Base-by-base conservation (phyloP, 1,140 invertebrate genomes). In the Drosophila ercepeae region DNA sequence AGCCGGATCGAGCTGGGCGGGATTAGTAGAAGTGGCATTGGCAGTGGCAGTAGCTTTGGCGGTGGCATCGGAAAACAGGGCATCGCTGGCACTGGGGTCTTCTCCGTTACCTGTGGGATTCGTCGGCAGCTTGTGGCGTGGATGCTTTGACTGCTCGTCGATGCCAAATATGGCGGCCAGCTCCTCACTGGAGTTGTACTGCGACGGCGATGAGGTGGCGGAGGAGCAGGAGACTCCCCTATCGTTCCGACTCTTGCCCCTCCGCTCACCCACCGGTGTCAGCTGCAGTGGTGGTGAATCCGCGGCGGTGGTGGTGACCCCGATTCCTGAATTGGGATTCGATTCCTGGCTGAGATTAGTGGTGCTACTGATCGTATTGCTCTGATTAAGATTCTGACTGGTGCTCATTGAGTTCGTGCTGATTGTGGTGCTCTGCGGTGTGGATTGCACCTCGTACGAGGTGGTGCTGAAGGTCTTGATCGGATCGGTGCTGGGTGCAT, bases 151-250 rank as follows among this genome's bases (percentile, higher is more conserved):
- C 39, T 73, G 71, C 67, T 91, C 86, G 36, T 84, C 90, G 11
- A 91, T 91, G 69, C 90, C 90, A 86, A 94, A 94, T 55, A 94
- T 94, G 58, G 93, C 93, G 4, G 93, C 93, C 54, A 94, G 89
- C 76, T 94, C 93, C 78, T 94, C 93, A 65, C 93, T 93, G 4
- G 93, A 94, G 76, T 94, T 94, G 79, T 94, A 94, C 84, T 93
- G 93, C 46, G 93, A 93, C 14, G 89, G 79, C 36, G 82, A 86
- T 2, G 83, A 90, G n/a, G 75, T 78, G 55, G 52, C 59, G n/a
- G 60, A 64, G 29, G 60, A 64, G 42, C 60, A 64, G 2, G 60
- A 64, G 8, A 7, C 57, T 2, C 52, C 58, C 8, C 74, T 51
- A 2, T 34, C 54, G n/a, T 13, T 5, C 16, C 39, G 39, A n/a